Conservation (phyloP, 92 coral and sea anemone species). For the Phenganax marumi region DNA sequence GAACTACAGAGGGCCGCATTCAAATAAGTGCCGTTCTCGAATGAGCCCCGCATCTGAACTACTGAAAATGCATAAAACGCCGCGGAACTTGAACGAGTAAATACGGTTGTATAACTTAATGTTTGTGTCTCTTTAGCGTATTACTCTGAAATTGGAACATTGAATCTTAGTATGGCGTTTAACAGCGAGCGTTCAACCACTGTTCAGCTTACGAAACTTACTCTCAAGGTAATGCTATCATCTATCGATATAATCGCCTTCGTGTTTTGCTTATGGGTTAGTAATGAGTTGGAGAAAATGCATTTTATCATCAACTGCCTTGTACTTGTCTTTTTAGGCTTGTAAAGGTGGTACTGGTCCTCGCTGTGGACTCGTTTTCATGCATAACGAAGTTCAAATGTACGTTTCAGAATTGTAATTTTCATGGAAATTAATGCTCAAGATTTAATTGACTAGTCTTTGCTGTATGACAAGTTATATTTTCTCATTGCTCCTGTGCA, state of each 20-base stretch:
- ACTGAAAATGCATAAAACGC: too few relatives aligned
- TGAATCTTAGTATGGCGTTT: conserved; percentile 77
- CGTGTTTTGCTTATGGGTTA: background rate
- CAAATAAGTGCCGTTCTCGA: too few relatives aligned
- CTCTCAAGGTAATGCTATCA: conserved; percentile 65
- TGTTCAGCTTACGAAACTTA: conserved; percentile 75
- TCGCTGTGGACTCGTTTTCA: conserved; percentile 84
- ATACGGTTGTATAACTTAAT: background rate
- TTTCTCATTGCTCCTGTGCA: too few relatives aligned
- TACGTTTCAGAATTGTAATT: background rate
- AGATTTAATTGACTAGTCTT: too few relatives aligned
- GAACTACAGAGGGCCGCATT: too few relatives aligned
- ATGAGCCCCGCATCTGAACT: too few relatives aligned
- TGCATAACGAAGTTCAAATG: conserved; percentile 82
- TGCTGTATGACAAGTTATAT: too few relatives aligned
- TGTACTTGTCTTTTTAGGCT: conserved; percentile 55
- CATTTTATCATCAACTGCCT: background rate
- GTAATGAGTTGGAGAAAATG: background rate
- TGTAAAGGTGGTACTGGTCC: conserved; percentile 87
- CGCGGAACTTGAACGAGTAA: too few relatives aligned
- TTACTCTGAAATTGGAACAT: conserved; percentile 82
- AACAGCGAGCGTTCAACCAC: conserved; percentile 79
- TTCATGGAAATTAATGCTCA: too few relatives aligned
- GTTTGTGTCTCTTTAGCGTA: conserved; percentile 57
- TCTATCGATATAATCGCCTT: background rate